phyloP scores from a whole-genome alignment of 2,888 invertebrate species.

The Apodemia mormo region DNA sequence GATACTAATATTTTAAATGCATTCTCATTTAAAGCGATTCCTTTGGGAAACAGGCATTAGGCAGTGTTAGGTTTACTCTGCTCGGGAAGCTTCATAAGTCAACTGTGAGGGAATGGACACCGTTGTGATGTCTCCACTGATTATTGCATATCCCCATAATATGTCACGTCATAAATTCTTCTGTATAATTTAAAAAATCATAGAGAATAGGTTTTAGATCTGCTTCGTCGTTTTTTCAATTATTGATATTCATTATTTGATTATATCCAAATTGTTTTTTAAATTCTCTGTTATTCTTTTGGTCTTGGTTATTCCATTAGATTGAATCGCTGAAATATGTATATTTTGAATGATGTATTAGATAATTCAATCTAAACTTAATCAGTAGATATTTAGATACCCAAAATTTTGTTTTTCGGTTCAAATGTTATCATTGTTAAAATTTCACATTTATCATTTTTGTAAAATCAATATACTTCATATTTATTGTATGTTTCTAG shows the following conservation, averaged over 20 bases:
- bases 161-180: neutral
- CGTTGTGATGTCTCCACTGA: neutral
- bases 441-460: neutral
- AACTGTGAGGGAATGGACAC: constrained; percentile 22
- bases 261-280: neutral
- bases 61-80: constrained; percentile 36
- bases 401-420: neutral
- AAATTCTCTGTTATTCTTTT: too few species aligned
- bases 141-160: neutral
- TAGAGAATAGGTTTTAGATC: neutral
- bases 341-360: too few species aligned
- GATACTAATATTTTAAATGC: constrained; percentile 34
- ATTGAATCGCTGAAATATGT: too few species aligned
- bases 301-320: too few species aligned
- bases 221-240: neutral
- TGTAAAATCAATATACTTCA: neutral
- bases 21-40: constrained; percentile 33
- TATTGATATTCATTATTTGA: neutral
- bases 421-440: neutral
- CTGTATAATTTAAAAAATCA: neutral
- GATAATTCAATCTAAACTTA: neutral
- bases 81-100: constrained; percentile 28
- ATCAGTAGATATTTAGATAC: neutral
- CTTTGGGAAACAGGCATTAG: constrained; percentile 32
- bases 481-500: neutral